These are phyloP conservation scores for Coregonus suidteri DNA, from an alignment of 2,797 vertebrate species.

Conservation along the genomic window DNA sequence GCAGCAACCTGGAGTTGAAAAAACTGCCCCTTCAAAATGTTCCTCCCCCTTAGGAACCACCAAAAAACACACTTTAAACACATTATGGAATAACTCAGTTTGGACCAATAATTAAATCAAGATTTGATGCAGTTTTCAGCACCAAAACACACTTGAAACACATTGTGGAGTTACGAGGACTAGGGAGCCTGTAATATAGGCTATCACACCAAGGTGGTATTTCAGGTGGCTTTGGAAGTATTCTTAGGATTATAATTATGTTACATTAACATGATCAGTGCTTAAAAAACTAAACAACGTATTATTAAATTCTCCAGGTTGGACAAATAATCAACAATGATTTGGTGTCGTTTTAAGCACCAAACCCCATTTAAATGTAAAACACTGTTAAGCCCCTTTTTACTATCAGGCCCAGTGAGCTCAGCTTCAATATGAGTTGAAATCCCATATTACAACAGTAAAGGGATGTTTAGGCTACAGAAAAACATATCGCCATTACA, in stretches of 20 bases:
- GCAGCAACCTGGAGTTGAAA: slow-evolving; percentile 57
- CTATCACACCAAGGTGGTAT: too few species aligned
- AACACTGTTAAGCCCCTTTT: neutral
- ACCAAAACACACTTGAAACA: neutral
- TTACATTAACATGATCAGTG: too few species aligned
- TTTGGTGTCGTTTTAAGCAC: neutral
- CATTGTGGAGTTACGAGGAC: neutral
- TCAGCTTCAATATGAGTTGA: neutral
- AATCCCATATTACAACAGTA: neutral
- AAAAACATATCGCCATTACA: neutral
- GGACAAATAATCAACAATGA: neutral
- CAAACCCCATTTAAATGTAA: neutral
- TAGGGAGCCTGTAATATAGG: too few species aligned
- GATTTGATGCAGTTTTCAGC: neutral
- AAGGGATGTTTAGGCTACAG: neutral
- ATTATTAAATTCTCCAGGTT: neutral
- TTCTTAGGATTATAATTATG: too few species aligned
- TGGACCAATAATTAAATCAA: neutral
- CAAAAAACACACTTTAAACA: neutral
- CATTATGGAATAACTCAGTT: neutral
- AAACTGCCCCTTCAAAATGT: slow-evolving; percentile 39
- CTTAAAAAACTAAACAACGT: neutral
- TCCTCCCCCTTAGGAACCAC: neutral
- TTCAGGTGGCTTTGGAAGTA: too few species aligned
- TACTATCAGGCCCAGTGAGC: neutral